Conservation (phyloP, 1,140 invertebrate genomes). For the Phymorhynchus buccinoides region DNA sequence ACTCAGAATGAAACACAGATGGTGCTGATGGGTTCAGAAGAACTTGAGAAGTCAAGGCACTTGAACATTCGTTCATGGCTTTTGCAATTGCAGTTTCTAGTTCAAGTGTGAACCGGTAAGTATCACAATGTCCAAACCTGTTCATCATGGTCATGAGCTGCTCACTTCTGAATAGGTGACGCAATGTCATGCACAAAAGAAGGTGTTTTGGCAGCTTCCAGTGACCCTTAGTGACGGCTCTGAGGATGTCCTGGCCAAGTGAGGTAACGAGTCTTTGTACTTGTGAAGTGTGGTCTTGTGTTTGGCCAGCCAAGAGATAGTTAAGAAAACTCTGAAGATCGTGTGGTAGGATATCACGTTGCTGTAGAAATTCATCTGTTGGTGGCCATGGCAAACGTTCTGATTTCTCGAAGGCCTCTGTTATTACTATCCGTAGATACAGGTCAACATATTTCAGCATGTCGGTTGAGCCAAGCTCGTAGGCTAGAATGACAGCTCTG, state of each 20-base stretch:
- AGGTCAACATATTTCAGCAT: background rate
- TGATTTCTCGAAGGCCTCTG: slow-evolving; percentile 32
- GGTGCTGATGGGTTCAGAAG: slow-evolving; percentile 8
- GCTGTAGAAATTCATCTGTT: slow-evolving; percentile 18
- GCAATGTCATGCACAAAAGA: slow-evolving; percentile 34
- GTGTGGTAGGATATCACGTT: background rate
- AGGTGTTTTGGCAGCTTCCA: slow-evolving; percentile 49
- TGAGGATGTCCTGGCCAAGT: slow-evolving; percentile 44
- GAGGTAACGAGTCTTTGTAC: slow-evolving; percentile 14
- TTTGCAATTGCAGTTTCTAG: background rate
- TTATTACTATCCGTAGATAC: slow-evolving; percentile 20
- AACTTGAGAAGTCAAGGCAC: background rate
- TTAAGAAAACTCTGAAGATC: background rate
- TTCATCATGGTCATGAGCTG: slow-evolving; percentile 37
- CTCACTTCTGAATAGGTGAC: slow-evolving; percentile 43
- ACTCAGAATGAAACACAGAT: slow-evolving; percentile 50
- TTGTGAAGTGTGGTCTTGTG: background rate
- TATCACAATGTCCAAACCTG: slow-evolving; percentile 35
- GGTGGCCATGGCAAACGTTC: slow-evolving; percentile 37
- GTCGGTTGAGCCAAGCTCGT: slow-evolving; percentile 1
- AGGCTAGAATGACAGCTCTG: slow-evolving; percentile 3
- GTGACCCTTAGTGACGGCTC: slow-evolving; percentile 30
- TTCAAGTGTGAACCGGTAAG: slow-evolving; percentile 14
- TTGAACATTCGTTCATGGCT: background rate
- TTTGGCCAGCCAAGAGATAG: background rate